Conservation (phyloP, 1,140 invertebrate genomes). For the Euborellia annulipes region DNA sequence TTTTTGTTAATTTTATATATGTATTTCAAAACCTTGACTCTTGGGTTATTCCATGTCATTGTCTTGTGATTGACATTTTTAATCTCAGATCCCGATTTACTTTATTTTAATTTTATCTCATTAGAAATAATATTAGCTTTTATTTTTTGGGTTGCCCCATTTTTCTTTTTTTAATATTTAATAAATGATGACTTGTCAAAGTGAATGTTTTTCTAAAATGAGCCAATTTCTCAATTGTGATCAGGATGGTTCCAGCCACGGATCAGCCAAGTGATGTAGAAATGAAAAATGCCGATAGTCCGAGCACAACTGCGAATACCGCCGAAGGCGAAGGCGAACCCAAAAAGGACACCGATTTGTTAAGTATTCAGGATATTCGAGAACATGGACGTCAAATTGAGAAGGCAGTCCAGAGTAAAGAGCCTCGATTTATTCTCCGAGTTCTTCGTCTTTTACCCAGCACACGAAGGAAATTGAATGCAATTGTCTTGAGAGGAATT, state of each 20-base stretch:
- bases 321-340: conserved; percentile 29
- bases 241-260: conserved; percentile 17
- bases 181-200: too few relatives aligned
- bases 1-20: too few relatives aligned
- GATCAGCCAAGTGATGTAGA: conserved; percentile 45
- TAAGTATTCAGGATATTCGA: conserved; percentile 73
- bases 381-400: conserved; percentile 91
- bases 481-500: conserved; percentile 62
- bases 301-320: conserved; percentile 39
- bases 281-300: conserved; percentile 63
- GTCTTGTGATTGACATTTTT: too few relatives aligned
- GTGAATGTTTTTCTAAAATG: too few relatives aligned
- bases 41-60: too few relatives aligned
- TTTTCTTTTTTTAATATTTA: too few relatives aligned
- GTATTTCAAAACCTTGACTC: too few relatives aligned
- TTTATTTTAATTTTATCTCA: too few relatives aligned
- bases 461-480: conserved; percentile 75
- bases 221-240: too few relatives aligned
- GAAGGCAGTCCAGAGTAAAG: conserved; percentile 84
- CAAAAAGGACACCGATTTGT: conserved; percentile 61
- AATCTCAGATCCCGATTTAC: too few relatives aligned
- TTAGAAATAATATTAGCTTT: too few relatives aligned
- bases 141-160: too few relatives aligned
- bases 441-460: conserved; percentile 74
- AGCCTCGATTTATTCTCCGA: conserved; percentile 81